Percentiles rank a stretch among this genome's conserved stretches.
Evolutionary conservation across 2,888 invertebrate genomes (phyloP).

Genomic region (Eristalis pertinax): DNA sequence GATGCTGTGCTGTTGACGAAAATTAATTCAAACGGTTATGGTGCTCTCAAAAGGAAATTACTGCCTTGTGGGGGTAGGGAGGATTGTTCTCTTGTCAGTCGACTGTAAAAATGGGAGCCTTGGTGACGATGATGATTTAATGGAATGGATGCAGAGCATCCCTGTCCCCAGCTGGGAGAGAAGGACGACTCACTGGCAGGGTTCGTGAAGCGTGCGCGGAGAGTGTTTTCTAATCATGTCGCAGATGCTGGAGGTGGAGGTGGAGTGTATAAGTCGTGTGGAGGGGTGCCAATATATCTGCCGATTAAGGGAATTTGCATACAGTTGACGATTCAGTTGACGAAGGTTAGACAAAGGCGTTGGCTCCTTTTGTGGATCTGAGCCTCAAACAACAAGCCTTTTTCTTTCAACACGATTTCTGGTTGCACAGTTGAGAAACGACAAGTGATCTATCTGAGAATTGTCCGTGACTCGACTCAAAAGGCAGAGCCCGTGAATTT

Average conservation of each 20-base stretch:
- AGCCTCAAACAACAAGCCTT: too few species aligned
- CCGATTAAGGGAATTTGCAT: too few species aligned
- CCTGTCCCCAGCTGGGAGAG: background rate
- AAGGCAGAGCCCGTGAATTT: too few species aligned
- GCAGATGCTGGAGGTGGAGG: too few species aligned
- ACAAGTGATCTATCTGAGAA: too few species aligned
- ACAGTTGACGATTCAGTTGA: too few species aligned
- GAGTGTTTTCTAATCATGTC: background rate
- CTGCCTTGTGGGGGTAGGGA: background rate
- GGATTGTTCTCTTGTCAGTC: background rate
- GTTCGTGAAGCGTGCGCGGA: background rate
- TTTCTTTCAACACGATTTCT: too few species aligned
- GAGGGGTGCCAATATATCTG: background rate
- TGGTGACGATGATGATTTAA: background rate
- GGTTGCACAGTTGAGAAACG: too few species aligned
- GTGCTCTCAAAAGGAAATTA: conserved; percentile 5
- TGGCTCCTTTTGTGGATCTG: too few species aligned
- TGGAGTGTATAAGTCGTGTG: background rate
- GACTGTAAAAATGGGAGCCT: background rate
- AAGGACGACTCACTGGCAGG: too few species aligned
- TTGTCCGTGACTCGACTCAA: too few species aligned
- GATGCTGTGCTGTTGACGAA: conserved; percentile 11
- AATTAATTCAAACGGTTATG: conserved; percentile 58
- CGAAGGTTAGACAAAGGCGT: too few species aligned
- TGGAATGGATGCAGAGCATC: background rate